Base-by-base conservation (phyloP, 2,113 vertebrate genomes). In the Spilogale gracilis region DNA sequence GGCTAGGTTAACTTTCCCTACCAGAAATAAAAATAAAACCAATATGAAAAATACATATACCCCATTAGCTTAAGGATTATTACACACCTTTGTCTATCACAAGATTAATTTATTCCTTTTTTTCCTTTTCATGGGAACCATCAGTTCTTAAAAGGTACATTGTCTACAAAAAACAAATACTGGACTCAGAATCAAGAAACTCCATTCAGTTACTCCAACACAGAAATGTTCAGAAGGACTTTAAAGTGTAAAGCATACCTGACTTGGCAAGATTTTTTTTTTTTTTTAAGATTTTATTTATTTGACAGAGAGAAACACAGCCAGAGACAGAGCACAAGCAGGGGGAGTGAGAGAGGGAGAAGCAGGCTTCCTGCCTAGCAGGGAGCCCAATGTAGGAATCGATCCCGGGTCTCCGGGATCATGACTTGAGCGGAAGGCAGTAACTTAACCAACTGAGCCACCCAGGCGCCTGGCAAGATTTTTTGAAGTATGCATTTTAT, bases 1-100 rank as follows among this genome's bases (percentile, higher is more conserved):
- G 48, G 82, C 76, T 56, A 93, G 63, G 38, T 96, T 96, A 78
- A 54, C 25, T 81, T 93, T 79, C 43, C 45, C 78, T 48, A 94
- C 12, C 58, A 91, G 60, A 45, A 45, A 86, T 63, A 87, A 87
- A 83, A 73, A 60, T 45, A 84, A 73, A 65, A 21, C 12, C 50
- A 83, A 71, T 32, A 91, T 27, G n/a, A 43, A 38, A 67, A 74
- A 73, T 16, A 58, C 58, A 20, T n/a, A 63, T 45, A 48, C 27
- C 79, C 56, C 14, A 48, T 74, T 88, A 80, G 1, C 2, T 54
- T 80, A 94, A 65, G 61, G 9, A 81, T 84, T 60, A 73, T 3
- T 30, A 78, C 45, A 56, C 2, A n/a, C 63, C 43, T 81, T 81
- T 69, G 89, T 74, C 14, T 60, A 61, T 71, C 63, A 95, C 25